These are phyloP conservation scores for Heliconius himera DNA, from an alignment of 1,140 invertebrate species.

Conservation along the genomic window DNA sequence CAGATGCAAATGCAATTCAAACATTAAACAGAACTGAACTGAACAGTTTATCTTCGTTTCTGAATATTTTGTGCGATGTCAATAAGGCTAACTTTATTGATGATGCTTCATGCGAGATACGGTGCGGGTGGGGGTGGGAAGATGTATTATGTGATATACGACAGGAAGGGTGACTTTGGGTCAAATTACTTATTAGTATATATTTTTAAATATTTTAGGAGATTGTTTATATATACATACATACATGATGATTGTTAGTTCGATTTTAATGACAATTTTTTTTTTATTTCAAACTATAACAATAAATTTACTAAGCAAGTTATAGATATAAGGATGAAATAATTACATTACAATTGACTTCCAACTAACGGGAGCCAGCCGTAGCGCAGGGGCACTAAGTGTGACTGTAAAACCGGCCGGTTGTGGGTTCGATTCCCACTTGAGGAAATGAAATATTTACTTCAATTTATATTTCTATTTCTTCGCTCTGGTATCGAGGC, in stretches of 20 bases:
- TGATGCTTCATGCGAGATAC: slow-evolving; percentile 9
- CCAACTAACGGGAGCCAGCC: too few species aligned
- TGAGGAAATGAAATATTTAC: too few species aligned
- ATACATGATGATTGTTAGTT: background rate
- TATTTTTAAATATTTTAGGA: background rate
- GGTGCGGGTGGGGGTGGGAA: background rate
- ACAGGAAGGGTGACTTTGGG: background rate
- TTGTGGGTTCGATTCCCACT: too few species aligned
- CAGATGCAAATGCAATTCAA: slow-evolving; percentile 20
- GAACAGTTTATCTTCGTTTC: slow-evolving; percentile 21
- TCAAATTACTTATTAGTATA: background rate
- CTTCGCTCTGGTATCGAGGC: too few species aligned
- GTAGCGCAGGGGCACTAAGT: too few species aligned
- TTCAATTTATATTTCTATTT: too few species aligned
- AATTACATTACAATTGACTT: too few species aligned
- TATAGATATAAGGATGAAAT: too few species aligned
- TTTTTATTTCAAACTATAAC: background rate
- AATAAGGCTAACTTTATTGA: slow-evolving; percentile 26
- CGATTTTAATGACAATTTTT: background rate
- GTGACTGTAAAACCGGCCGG: too few species aligned
- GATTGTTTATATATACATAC: background rate
- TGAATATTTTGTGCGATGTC: slow-evolving; percentile 29
- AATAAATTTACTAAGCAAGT: too few species aligned
- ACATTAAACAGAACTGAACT: background rate
- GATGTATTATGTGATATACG: background rate